phyloP scores from a whole-genome alignment of 2,888 invertebrate species.

The Archips xylosteana region DNA sequence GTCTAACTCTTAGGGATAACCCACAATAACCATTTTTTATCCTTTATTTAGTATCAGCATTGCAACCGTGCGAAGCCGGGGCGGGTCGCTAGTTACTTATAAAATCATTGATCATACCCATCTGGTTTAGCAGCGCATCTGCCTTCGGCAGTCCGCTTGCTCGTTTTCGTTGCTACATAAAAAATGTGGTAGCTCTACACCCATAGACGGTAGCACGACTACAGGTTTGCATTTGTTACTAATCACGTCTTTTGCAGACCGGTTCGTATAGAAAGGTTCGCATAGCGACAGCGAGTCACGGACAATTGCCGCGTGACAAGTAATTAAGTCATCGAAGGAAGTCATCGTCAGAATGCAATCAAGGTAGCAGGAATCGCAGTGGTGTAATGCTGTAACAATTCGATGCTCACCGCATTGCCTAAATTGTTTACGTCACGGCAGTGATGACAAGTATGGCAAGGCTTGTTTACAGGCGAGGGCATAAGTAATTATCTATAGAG shows the following conservation, averaged over 20 bases:
- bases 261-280: not conserved
- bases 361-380: not conserved
- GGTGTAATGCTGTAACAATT: too few relatives aligned
- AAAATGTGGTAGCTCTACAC: not conserved
- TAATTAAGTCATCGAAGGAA: not conserved
- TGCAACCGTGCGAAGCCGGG: too few relatives aligned
- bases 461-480: too few relatives aligned
- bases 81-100: too few relatives aligned
- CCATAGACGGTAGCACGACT: not conserved
- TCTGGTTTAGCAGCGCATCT: not conserved
- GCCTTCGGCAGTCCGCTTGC: not conserved
- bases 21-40: too few relatives aligned
- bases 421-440: too few relatives aligned
- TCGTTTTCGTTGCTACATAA: not conserved
- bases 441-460: too few relatives aligned
- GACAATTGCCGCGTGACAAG: not conserved
- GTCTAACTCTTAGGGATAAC: too few relatives aligned
- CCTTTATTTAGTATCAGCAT: too few relatives aligned
- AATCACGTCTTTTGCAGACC: not conserved
- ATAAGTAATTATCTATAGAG: too few relatives aligned
- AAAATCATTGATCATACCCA: too few relatives aligned
- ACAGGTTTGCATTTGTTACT: not conserved
- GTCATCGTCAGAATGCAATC: not conserved
- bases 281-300: not conserved
- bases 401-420: too few relatives aligned